Evolutionary conservation across 2,113 vertebrate genomes (phyloP).

Genomic region (Silurus glanis): DNA sequence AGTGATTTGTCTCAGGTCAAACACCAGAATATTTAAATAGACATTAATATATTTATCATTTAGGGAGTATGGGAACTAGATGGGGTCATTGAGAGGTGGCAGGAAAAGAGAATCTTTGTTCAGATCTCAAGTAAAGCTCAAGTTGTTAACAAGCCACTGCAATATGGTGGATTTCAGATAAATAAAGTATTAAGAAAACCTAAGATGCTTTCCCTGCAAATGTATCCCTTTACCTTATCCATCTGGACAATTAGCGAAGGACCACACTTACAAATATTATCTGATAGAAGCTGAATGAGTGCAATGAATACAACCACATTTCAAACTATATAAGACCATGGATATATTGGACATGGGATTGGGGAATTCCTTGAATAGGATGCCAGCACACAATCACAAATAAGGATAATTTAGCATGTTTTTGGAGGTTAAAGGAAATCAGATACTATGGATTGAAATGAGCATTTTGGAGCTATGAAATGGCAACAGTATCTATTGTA

Average conservation of each 20-base stretch:
- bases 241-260: background rate
- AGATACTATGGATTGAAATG: background rate
- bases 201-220: background rate
- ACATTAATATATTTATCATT: conserved; percentile 43
- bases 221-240: background rate
- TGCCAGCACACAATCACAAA: background rate
- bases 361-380: background rate
- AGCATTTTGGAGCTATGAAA: background rate
- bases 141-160: background rate
- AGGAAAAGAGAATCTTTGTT: background rate
- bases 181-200: background rate
- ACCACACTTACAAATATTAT: background rate
- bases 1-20: background rate
- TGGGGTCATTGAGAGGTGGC: background rate
- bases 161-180: background rate
- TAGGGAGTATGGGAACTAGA: conserved; percentile 5
- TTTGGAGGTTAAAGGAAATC: background rate
- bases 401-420: background rate
- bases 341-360: background rate
- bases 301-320: background rate
- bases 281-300: background rate
- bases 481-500: background rate
- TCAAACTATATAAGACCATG: background rate
- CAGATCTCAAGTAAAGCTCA: background rate
- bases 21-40: conserved; percentile 29